These are phyloP conservation scores for Doryteuthis pealeii DNA, from an alignment of 1,140 invertebrate species.

Conservation along the genomic window DNA sequence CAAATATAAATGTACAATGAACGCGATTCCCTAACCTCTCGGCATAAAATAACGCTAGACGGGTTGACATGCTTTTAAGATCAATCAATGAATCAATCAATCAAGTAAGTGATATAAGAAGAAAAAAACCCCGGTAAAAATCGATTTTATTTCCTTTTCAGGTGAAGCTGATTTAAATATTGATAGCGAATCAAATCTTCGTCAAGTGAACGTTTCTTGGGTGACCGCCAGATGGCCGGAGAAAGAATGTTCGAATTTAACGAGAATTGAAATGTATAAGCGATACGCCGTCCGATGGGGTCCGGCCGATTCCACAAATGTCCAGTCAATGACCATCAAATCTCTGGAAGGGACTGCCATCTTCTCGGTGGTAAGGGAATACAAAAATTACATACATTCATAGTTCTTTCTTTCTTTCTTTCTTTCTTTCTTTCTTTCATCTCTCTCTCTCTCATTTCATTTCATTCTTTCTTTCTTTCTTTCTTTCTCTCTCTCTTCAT, in stretches of 20 bases:
- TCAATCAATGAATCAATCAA: no score
- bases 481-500: background rate
- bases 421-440: conserved; percentile 8
- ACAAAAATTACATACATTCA: background rate
- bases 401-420: background rate
- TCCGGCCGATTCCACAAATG: background rate
- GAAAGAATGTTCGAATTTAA: background rate
- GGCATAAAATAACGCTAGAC: no score
- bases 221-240: background rate
- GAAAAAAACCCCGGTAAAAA: no score
- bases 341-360: background rate
- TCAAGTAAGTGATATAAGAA: no score
- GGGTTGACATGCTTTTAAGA: no score
- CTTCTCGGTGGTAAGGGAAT: background rate
- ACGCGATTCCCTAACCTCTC: no score
- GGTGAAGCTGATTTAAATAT: no score
- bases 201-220: no score
- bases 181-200: no score
- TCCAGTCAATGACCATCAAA: background rate
- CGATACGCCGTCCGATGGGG: background rate
- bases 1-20: no score
- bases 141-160: no score
- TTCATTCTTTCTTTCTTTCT: no score
- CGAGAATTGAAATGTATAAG: background rate
- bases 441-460: background rate